phyloP scores from a whole-genome alignment of 2,888 invertebrate genomes.

The Tholera decimalis region DNA sequence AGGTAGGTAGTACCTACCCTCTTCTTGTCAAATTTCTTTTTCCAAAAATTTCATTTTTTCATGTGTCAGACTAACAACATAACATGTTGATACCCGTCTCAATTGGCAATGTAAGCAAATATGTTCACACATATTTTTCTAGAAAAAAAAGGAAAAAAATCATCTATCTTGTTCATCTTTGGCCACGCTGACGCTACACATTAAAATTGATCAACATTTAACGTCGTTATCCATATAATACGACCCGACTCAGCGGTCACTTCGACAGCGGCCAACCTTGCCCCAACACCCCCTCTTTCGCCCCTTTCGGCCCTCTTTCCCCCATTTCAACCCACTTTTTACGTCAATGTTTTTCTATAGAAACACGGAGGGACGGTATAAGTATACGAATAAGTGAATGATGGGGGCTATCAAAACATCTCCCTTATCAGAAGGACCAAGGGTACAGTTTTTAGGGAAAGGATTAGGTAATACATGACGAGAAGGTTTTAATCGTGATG shows the following conservation, averaged over 20 bases:
- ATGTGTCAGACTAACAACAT: not conserved
- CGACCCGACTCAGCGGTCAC: slow-evolving; percentile 91
- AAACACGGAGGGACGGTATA: slow-evolving; percentile 74
- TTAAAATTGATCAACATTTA: slow-evolving; percentile 91
- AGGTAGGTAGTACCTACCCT: no score
- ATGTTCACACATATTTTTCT: not conserved
- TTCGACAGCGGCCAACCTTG: slow-evolving; percentile 90
- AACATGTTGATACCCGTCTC: not conserved
- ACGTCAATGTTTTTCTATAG: slow-evolving; percentile 91
- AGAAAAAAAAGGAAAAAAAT: slow-evolving; percentile 39
- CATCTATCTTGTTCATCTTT: slow-evolving; percentile 35
- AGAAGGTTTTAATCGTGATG: slow-evolving; percentile 77
- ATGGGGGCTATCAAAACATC: slow-evolving; percentile 90
- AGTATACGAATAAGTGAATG: slow-evolving; percentile 85
- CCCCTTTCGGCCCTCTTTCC: slow-evolving; percentile 51
- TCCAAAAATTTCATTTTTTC: not conserved
- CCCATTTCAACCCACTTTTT: slow-evolving; percentile 88
- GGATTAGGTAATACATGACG: slow-evolving; percentile 84
- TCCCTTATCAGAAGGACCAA: slow-evolving; percentile 84
- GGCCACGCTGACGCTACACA: slow-evolving; percentile 75
- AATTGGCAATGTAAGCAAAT: slow-evolving; percentile 1
- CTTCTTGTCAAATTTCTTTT: not conserved
- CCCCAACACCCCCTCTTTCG: slow-evolving; percentile 76
- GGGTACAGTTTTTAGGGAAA: slow-evolving; percentile 87
- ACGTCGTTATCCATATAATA: slow-evolving; percentile 90